Evolutionary conservation across 2,888 invertebrate species (phyloP), one percentile per base, ranked within the genome.

Genomic region (Trichacis sp.): DNA sequence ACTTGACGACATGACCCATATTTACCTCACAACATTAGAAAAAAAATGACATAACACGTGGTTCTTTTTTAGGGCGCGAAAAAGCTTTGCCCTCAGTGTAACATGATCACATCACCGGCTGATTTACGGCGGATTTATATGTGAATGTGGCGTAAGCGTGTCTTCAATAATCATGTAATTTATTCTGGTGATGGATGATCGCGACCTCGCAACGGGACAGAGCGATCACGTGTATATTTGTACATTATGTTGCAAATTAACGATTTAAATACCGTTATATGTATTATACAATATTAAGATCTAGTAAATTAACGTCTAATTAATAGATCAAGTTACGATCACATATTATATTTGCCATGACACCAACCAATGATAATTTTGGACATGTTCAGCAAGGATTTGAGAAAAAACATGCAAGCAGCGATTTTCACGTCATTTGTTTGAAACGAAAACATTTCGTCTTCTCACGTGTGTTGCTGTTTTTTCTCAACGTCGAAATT

Each of bases 51-150:
- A 2, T 33, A 33, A 33, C 6, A 2, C 4, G 9, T 6, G 29
- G 9, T 6, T 78, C 56, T 65, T 82, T 84, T 57, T 64, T 86
- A 91, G 91, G 92, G 94, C 36, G 93, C 93, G 1, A 95, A 96
- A 86, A 96, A 96, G 80, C 89, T 96, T 6, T 97, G 96, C 80
- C 97, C 97, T 0, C 96, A 96, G 80, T 97, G 96, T 84, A 96
- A 95, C 86, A 93, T 94, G 83, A 96, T 96, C 73, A 96, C 96
- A 1, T 93, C 95, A 0, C 91, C 96, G 0, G 88, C 92, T 53
- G 95, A 97, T 85, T 86, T 97, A 56, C 86, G 97, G 71, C 88
- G 94, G 78, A 95, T 97, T 82, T 96, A 94, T 84, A 92, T 96
- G 90, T 96, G 88, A 90, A 76, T 55, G 48, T 50, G 20, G 17